These are phyloP conservation scores for Empidonax traillii DNA, from an alignment of 2,113 vertebrate species.

Conservation along the genomic window DNA sequence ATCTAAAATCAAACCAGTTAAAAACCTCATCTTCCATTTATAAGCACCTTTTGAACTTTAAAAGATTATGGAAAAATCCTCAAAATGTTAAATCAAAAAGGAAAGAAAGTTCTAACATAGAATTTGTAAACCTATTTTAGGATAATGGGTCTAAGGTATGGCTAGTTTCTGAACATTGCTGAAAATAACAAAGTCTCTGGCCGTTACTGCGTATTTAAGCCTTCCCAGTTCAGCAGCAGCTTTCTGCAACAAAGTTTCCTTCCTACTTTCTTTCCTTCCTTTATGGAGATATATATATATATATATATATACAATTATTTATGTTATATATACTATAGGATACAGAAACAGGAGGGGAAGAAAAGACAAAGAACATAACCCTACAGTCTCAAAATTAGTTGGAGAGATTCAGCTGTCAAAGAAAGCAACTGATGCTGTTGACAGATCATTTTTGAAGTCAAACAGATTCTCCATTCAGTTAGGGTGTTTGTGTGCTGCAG, in stretches of 20 bases:
- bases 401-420: background rate
- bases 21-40: background rate
- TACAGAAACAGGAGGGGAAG: background rate
- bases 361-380: background rate
- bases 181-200: background rate
- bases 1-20: background rate
- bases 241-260: background rate
- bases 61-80: background rate
- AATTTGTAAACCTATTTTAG: background rate
- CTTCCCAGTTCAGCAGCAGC: background rate
- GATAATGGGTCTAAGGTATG: background rate
- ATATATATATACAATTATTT: background rate
- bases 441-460: background rate
- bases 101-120: background rate
- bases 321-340: background rate
- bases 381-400: background rate
- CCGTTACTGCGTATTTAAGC: background rate
- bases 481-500: background rate
- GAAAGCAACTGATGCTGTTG: background rate
- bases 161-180: background rate
- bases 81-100: background rate
- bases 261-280: background rate
- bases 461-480: background rate
- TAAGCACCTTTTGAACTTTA: background rate
- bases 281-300: background rate